These are phyloP conservation scores for Anodontia alba DNA, from an alignment of 2,888 invertebrate genomes.

Conservation along the genomic window DNA sequence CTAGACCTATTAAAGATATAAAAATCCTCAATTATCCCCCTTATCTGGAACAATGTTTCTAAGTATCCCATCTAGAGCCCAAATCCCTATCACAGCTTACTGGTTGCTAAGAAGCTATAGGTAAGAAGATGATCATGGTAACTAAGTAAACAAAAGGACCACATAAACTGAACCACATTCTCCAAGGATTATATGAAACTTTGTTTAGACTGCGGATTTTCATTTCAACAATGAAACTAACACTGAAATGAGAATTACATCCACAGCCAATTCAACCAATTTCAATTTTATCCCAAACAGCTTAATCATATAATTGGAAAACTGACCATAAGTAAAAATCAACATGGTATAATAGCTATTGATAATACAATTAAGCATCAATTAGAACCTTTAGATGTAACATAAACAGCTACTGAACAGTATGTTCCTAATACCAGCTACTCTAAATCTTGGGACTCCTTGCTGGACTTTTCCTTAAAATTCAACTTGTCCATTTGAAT, in stretches of 20 bases:
- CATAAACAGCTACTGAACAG: slow-evolving; percentile 9
- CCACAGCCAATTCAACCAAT: not conserved
- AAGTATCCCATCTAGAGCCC: too few species aligned
- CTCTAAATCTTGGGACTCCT: too few species aligned
- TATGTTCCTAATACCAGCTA: too few species aligned
- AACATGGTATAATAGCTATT: not conserved
- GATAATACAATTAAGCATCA: slow-evolving; percentile 6
- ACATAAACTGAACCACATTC: not conserved
- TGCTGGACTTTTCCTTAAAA: too few species aligned
- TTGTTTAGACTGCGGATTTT: not conserved
- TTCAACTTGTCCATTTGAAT: too few species aligned
- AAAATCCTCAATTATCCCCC: too few species aligned
- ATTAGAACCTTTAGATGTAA: slow-evolving; percentile 3
- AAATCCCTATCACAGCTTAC: too few species aligned
- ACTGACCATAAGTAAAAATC: slow-evolving; percentile 13
- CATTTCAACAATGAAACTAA: slow-evolving; percentile 7
- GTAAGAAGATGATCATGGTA: not conserved
- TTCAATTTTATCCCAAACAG: slow-evolving; percentile 8
- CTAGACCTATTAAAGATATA: too few species aligned
- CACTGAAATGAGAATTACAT: slow-evolving; percentile 1
- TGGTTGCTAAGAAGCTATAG: not conserved
- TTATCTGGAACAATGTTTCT: too few species aligned
- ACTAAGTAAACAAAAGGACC: slow-evolving; percentile 8
- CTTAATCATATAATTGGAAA: not conserved
- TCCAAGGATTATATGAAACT: slow-evolving; percentile 1